phyloP scores from a whole-genome alignment of 2,888 invertebrate genomes.

The Plagodis dolabraria region DNA sequence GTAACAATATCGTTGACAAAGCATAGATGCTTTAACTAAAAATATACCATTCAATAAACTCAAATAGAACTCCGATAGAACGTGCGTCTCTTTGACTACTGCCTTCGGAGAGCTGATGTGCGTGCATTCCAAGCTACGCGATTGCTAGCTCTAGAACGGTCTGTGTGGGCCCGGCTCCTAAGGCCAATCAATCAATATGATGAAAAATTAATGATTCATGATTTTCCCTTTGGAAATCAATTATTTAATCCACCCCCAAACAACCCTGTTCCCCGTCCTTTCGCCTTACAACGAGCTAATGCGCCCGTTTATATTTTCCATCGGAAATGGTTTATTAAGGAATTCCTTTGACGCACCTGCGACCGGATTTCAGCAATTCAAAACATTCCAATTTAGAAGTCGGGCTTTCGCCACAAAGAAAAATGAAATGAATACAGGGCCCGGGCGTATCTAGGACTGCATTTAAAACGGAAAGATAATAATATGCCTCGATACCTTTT shows the following conservation, averaged over 20 bases:
- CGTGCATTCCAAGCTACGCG: too few species aligned
- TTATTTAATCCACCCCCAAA: neutral
- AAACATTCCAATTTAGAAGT: conserved; percentile 63
- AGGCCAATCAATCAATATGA: too few species aligned
- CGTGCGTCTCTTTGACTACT: too few species aligned
- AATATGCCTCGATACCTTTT: too few species aligned
- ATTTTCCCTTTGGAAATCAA: neutral
- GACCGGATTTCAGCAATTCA: conserved; percentile 59
- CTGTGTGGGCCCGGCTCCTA: too few species aligned
- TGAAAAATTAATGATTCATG: neutral
- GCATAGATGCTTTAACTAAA: too few species aligned
- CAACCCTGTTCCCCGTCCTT: neutral
- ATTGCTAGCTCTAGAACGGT: too few species aligned
- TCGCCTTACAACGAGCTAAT: conserved; percentile 11
- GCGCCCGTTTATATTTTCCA: conserved; percentile 38
- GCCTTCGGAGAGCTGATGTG: too few species aligned
- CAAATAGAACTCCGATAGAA: too few species aligned
- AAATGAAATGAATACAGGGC: conserved; percentile 48
- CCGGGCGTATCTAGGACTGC: conserved; percentile 3
- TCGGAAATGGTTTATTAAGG: conserved; percentile 57
- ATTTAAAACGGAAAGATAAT: neutral
- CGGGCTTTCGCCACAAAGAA: conserved; percentile 48
- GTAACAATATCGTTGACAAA: too few species aligned
- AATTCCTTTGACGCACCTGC: conserved; percentile 61
- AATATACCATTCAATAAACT: too few species aligned